These are phyloP conservation scores for Chlorospingus flavigularis DNA, from an alignment of 2,797 vertebrate genomes.

Conservation along the genomic window DNA sequence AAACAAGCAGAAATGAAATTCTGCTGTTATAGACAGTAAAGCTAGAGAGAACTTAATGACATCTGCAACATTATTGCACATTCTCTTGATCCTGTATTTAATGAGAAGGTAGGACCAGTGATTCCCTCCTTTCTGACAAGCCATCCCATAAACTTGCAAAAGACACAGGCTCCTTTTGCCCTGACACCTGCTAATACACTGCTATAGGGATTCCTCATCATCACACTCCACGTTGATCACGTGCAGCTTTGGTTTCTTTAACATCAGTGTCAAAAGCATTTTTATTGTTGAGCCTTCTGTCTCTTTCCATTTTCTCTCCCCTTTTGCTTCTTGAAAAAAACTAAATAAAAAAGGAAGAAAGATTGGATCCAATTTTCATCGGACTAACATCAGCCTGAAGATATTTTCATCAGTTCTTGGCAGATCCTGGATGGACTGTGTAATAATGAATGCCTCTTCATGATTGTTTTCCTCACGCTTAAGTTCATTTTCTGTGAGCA, in stretches of 20 bases:
- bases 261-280: background rate
- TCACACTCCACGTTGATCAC: background rate
- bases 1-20: background rate
- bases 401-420: constrained; percentile 48
- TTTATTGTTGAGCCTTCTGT: background rate
- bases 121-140: background rate
- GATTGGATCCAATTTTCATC: background rate
- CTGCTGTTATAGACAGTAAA: background rate
- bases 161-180: background rate
- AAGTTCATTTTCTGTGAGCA: constrained; percentile 14
- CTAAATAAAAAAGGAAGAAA: background rate
- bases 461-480: constrained; percentile 9
- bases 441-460: constrained; percentile 28
- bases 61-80: background rate
- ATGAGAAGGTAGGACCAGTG: background rate
- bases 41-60: background rate
- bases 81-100: background rate
- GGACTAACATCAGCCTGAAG: constrained; percentile 15
- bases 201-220: background rate
- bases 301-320: background rate
- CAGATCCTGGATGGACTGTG: constrained; percentile 1
- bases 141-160: background rate
- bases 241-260: background rate
- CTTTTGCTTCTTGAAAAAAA: background rate
- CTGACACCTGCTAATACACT: background rate